Conservation (phyloP, 2,113 vertebrate genomes). For the Equus quagga region DNA sequence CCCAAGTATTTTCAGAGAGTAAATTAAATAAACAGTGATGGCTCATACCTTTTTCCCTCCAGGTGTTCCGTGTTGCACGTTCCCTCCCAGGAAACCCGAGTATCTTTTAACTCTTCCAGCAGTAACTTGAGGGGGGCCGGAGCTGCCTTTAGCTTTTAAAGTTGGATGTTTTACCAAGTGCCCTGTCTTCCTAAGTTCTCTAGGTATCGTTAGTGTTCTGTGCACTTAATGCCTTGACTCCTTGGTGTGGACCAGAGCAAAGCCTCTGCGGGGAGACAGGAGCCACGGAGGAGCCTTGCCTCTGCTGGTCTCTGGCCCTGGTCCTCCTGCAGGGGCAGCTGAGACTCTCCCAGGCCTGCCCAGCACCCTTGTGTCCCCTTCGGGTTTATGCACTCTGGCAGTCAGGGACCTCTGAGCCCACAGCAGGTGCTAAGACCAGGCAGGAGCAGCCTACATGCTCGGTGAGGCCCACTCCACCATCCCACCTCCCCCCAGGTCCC, state of each 20-base stretch:
- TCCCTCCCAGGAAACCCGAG: conserved; percentile 52
- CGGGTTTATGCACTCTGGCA: not conserved
- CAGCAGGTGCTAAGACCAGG: fast-evolving
- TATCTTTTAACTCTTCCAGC: conserved; percentile 31
- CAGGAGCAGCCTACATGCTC: not conserved
- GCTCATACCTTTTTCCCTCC: conserved; percentile 62
- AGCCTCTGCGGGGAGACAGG: not conserved
- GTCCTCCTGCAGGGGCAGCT: no score
- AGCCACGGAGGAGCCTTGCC: not conserved
- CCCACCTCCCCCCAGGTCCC: fast-evolving
- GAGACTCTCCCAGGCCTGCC: not conserved
- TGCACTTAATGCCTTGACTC: not conserved
- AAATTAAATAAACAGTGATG: conserved; percentile 82
- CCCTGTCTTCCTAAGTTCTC: not conserved
- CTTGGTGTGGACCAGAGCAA: not conserved
- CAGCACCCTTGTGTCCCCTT: not conserved
- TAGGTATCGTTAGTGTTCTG: not conserved
- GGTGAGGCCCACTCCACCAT: not conserved
- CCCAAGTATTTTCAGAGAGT: conserved; percentile 77
- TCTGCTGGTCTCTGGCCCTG: not conserved
- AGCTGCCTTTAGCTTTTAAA: conserved; percentile 49
- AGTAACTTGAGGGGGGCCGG: conserved; percentile 63
- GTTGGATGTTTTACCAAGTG: conserved; percentile 26
- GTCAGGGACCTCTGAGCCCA: not conserved
- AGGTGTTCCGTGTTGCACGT: conserved; percentile 64